Conservation (phyloP, 1,140 invertebrate genomes). For the Ylistrum balloti region DNA sequence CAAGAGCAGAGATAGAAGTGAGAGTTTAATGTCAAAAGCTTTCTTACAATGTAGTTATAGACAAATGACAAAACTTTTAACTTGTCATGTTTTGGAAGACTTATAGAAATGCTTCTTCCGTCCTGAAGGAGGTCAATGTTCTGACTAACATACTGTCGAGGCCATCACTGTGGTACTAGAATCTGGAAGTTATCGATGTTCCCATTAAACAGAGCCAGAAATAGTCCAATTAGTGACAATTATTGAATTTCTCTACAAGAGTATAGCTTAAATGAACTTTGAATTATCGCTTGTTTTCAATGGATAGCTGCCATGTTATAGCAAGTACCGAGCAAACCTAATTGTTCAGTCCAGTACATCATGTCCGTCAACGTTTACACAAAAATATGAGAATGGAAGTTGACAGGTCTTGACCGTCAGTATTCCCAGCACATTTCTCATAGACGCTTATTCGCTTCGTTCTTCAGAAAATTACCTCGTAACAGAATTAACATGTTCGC, state of each 20-base stretch:
- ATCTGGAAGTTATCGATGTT: no score
- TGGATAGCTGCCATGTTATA: neutral
- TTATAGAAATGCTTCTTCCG: no score
- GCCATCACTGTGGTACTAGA: no score
- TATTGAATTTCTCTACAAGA: neutral
- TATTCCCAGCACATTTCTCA: conserved; percentile 38
- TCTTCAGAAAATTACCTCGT: neutral
- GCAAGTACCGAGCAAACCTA: neutral
- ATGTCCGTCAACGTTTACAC: conserved; percentile 9
- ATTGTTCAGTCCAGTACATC: neutral
- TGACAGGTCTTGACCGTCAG: conserved; percentile 6
- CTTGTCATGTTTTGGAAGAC: no score
- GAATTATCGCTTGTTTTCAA: neutral
- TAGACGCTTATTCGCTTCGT: conserved; percentile 32
- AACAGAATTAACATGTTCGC: conserved; percentile 27
- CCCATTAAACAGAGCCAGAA: no score
- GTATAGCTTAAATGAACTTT: neutral
- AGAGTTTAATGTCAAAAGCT: no score
- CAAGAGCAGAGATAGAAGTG: no score
- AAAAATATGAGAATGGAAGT: neutral
- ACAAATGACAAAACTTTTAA: no score
- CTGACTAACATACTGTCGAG: no score
- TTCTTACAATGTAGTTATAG: no score
- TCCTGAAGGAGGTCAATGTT: no score
- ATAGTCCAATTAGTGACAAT: no score